These are phyloP conservation scores for Ploceus nigricollis DNA, from an alignment of 2,113 vertebrate species.

Conservation along the genomic window DNA sequence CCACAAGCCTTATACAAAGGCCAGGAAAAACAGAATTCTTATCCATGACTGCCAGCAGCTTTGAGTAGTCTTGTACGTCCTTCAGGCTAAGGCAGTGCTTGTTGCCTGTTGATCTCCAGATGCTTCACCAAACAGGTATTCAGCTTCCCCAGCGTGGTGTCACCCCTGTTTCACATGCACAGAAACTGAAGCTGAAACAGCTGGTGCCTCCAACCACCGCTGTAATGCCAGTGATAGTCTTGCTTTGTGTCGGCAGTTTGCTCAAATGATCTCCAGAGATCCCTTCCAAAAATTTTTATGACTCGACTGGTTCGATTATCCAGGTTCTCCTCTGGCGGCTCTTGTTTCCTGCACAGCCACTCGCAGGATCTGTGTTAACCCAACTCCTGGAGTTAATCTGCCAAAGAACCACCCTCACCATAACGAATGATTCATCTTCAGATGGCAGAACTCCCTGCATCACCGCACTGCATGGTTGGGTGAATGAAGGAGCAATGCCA, in stretches of 20 bases:
- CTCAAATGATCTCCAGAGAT: neutral
- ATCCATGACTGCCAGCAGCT: neutral
- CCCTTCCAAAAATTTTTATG: neutral
- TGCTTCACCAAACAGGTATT: neutral
- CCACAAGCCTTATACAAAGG: neutral
- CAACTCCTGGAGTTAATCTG: neutral
- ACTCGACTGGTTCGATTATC: neutral
- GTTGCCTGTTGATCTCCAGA: neutral
- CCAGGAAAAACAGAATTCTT: neutral
- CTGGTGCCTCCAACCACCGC: neutral
- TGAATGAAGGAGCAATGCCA: neutral
- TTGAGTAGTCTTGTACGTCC: neutral
- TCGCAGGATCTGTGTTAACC: neutral
- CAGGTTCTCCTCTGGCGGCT: neutral
- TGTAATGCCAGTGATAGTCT: neutral
- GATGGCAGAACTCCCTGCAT: neutral
- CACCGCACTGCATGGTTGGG: neutral
- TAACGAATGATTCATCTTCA: neutral
- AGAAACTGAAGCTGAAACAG: neutral
- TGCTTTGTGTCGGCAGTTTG: neutral
- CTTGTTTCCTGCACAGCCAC: neutral
- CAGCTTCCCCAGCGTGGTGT: neutral
- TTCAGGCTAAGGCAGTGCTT: neutral
- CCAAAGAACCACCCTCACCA: neutral
- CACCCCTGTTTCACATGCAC: neutral